Base-by-base conservation (phyloP, 2,888 invertebrate species). In the Dryadula phaetusa region DNA sequence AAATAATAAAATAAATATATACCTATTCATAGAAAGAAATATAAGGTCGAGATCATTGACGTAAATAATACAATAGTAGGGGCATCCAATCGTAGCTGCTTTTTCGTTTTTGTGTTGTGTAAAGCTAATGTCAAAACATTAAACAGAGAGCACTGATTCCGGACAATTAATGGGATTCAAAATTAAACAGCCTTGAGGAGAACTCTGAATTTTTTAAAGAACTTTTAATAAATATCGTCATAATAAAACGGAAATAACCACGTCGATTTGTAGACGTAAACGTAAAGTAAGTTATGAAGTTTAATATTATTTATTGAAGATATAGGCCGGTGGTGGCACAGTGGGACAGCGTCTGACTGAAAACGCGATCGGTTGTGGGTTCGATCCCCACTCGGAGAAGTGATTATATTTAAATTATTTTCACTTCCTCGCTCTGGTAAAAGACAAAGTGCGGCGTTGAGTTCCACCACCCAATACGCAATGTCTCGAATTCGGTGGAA, bases 121-220 rank as follows among this genome's bases (percentile, higher is more conserved):
- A 77, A 72, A 80, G 71, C 78, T 77, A 79, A 80, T 80, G 82
- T 82, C 83, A 83, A 81, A 82, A 81, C 79, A 81, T 77, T 73
- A 75, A 76, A 77, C 75, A 77, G 76, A 75, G 76, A 76, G 74
- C 76, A 68, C 72, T 75, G 73, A 75, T 77, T 76, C 70, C 66
- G 66, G 65, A 76, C 72, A 77, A 79, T 75, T 76, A 78, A 83
- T 79, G 77, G 70, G 61, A 70, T 79, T 79, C 79, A 75, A 85
- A 87, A 85, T 84, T 86, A 87, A 83, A 84, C 77, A 85, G 79
- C 88, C 87, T 88, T 89, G 88, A 80, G 76, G 46, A 80, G 74
- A 82, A 82, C 82, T 79, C 78, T 28, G 78, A 49, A 73, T 73
- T 74, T 73, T 71, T 71, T 66, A 68, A 67, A 70, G 71, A 72